Conservation (phyloP, 2,113 vertebrate species). For the Poecilia latipinna region DNA sequence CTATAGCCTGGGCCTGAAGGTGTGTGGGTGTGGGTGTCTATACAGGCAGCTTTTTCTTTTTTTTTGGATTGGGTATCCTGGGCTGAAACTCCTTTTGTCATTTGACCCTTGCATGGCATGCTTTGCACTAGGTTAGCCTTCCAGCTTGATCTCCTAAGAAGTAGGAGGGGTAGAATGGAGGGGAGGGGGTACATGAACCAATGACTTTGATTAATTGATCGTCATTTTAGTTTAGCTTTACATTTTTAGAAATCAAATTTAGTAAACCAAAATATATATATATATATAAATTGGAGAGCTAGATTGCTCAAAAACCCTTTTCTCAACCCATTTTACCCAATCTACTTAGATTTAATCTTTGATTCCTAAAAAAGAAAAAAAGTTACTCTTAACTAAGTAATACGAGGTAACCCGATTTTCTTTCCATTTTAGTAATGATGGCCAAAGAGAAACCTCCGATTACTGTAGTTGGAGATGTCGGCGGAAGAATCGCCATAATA, state of each 20-base stretch:
- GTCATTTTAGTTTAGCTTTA: conserved; percentile 5
- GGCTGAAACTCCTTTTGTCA: conserved; percentile 63
- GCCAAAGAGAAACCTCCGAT: conserved; percentile 99
- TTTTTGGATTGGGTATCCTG: conserved; percentile 76
- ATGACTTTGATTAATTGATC: conserved; percentile 15
- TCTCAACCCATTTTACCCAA: conserved; percentile 81
- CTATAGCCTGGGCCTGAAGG: conserved; percentile 41
- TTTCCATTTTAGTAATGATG: conserved; percentile 91
- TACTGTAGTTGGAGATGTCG: conserved; percentile 97
- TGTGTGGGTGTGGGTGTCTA: conserved; percentile 54
- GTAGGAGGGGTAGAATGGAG: conserved; percentile 82
- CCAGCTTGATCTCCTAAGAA: conserved; percentile 42
- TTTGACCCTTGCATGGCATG: conserved; percentile 82
- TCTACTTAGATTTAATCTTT: conserved; percentile 62
- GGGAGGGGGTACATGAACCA: conserved; percentile 9
- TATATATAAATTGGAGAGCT: conserved; percentile 20
- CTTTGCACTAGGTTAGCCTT: conserved; percentile 67
- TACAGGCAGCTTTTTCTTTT: conserved; percentile 27
- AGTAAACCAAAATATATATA: background rate
- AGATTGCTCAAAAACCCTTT: conserved; percentile 46
- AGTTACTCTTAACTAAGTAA: background rate
- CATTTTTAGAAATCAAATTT: background rate
- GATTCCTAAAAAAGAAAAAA: background rate
- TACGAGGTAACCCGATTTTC: conserved; percentile 24
- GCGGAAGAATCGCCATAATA: conserved; percentile 97